Conservation (phyloP, 2,888 invertebrate genomes). For the Gnatocerus cornutus region DNA sequence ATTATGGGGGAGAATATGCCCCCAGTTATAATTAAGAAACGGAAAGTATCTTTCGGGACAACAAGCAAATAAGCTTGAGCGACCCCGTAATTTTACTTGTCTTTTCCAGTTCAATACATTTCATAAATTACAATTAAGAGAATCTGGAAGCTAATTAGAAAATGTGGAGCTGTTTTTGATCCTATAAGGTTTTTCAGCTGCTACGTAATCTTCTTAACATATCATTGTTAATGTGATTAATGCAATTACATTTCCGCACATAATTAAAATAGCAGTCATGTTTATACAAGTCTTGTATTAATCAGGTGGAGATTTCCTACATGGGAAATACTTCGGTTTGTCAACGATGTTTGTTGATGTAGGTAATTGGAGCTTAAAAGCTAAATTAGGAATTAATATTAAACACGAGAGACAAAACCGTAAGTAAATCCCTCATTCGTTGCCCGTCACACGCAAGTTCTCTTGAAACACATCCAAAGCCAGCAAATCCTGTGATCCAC, state of each 20-base stretch:
- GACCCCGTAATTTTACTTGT: slow-evolving; percentile 9
- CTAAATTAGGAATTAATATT: slow-evolving; percentile 37
- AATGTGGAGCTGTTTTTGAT: not conserved
- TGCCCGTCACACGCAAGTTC: slow-evolving; percentile 39
- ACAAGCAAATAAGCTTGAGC: slow-evolving; percentile 28
- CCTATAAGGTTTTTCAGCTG: not conserved
- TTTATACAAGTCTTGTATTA: no score
- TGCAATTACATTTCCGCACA: not conserved
- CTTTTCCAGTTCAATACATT: slow-evolving; percentile 30
- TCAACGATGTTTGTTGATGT: slow-evolving; percentile 27
- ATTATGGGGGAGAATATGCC: slow-evolving; percentile 13
- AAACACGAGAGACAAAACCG: slow-evolving; percentile 32
- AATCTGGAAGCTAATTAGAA: not conserved
- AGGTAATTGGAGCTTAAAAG: slow-evolving; percentile 35
- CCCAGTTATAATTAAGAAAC: slow-evolving; percentile 39
- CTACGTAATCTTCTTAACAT: not conserved
- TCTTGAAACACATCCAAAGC: slow-evolving; percentile 28
- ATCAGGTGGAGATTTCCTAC: no score
- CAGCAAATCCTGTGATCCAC: slow-evolving; percentile 35
- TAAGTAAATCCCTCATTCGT: slow-evolving; percentile 25
- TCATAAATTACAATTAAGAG: slow-evolving; percentile 1
- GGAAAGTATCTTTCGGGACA: slow-evolving; percentile 20
- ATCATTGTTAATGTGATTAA: slow-evolving; percentile 2
- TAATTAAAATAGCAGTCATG: not conserved
- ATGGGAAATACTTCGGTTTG: not conserved